These are phyloP conservation scores for Scaptomyza tumidula DNA, from an alignment of 2,888 invertebrate species.

Conservation along the genomic window DNA sequence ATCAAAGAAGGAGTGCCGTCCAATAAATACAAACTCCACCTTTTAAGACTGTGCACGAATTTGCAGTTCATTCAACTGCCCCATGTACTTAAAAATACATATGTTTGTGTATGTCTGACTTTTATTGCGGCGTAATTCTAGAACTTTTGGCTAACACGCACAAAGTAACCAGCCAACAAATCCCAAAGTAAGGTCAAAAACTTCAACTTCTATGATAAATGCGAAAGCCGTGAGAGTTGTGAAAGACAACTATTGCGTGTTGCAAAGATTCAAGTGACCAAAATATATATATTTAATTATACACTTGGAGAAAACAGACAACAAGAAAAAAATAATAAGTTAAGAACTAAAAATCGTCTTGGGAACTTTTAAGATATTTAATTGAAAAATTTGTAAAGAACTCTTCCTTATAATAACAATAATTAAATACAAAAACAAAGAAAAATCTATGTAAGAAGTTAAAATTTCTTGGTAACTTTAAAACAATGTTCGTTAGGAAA, in stretches of 20 bases:
- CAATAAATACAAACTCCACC: constrained; percentile 46
- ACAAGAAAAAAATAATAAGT: not conserved
- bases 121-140: constrained; percentile 47
- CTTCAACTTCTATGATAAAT: constrained; percentile 41
- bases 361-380: too few relatives aligned
- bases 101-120: not conserved
- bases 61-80: constrained; percentile 64
- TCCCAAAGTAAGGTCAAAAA: constrained; percentile 17
- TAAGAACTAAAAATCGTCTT: not conserved
- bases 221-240: constrained; percentile 11
- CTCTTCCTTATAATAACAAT: too few relatives aligned
- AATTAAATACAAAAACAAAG: too few relatives aligned
- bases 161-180: constrained; percentile 20
- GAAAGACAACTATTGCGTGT: constrained; percentile 32
- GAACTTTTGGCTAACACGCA: constrained; percentile 39
- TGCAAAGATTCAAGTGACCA: not conserved
- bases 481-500: too few relatives aligned
- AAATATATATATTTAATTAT: not conserved
- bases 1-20: constrained; percentile 57
- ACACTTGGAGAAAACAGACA: constrained; percentile 30
- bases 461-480: too few relatives aligned
- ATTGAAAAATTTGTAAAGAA: too few relatives aligned
- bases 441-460: too few relatives aligned
- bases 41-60: constrained; percentile 27
- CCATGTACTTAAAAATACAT: constrained; percentile 23